These are phyloP conservation scores for Saxidomus purpurata DNA, from an alignment of 1,140 invertebrate species.

Conservation along the genomic window DNA sequence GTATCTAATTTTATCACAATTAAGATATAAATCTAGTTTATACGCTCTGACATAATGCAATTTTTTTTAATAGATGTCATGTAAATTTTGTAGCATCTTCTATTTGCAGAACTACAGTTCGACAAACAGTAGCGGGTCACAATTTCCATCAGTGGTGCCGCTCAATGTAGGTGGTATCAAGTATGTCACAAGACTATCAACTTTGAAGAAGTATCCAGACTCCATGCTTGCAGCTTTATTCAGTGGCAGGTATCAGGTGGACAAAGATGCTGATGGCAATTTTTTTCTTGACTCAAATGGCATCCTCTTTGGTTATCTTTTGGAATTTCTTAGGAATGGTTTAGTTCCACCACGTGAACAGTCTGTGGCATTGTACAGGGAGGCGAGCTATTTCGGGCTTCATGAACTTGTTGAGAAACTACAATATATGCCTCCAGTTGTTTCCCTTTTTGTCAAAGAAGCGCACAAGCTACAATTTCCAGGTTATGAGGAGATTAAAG, in stretches of 20 bases:
- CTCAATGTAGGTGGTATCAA: constrained; percentile 85
- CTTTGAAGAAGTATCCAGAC: constrained; percentile 83
- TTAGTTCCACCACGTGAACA: constrained; percentile 78
- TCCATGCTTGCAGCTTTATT: constrained; percentile 86
- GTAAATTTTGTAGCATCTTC: no score
- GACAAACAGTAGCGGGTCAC: background rate
- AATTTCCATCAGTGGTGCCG: constrained; percentile 80
- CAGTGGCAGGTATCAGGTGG: constrained; percentile 83
- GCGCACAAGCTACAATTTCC: constrained; percentile 81
- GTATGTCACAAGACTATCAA: constrained; percentile 84
- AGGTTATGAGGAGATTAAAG: constrained; percentile 76
- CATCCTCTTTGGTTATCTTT: constrained; percentile 78
- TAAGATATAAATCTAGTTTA: no score
- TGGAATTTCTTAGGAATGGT: constrained; percentile 83
- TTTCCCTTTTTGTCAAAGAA: constrained; percentile 77
- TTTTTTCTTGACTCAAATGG: constrained; percentile 84
- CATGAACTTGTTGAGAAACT: constrained; percentile 78
- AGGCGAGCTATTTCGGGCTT: constrained; percentile 83
- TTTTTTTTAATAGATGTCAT: no score
- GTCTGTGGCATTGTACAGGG: constrained; percentile 76
- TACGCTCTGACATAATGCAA: no score
- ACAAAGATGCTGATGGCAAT: constrained; percentile 83
- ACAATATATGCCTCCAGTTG: constrained; percentile 77
- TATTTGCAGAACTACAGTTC: constrained; percentile 57
- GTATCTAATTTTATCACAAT: no score